phyloP scores from a whole-genome alignment of 2,797 vertebrate species.

The Coracias cyanogaster region DNA sequence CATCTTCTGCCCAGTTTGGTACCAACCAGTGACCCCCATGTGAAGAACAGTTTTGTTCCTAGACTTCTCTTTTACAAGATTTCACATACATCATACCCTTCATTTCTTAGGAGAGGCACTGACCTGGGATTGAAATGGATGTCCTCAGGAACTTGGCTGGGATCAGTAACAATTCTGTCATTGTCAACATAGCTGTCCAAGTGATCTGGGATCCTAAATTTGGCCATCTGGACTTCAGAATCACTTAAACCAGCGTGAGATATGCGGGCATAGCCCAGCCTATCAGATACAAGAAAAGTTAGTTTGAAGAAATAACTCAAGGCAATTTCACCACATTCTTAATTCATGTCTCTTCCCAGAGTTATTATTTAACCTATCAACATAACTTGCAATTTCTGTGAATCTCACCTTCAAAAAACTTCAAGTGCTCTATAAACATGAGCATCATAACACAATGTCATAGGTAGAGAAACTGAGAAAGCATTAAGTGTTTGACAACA shows the following conservation, averaged over 20 bases:
- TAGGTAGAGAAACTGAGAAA: neutral
- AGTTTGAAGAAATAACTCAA: conserved; percentile 13
- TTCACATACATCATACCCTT: neutral
- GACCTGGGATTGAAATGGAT: conserved; percentile 79
- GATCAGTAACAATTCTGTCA: conserved; percentile 71
- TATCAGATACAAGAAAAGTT: conserved; percentile 23
- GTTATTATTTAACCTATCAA: neutral
- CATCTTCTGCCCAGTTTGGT: neutral
- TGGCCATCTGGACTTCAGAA: conserved; percentile 81
- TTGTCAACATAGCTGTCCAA: conserved; percentile 71
- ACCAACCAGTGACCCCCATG: neutral
- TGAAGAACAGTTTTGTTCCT: neutral
- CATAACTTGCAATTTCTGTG: neutral
- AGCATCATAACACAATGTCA: neutral
- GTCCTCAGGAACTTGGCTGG: conserved; percentile 64
- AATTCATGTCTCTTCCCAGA: neutral
- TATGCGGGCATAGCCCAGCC: conserved; percentile 79
- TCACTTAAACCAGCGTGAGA: conserved; percentile 81
- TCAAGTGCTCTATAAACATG: neutral
- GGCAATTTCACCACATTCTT: neutral
- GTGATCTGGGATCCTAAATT: conserved; percentile 78
- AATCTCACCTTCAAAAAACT: conserved; percentile 7
- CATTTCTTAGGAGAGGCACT: conserved; percentile 11
- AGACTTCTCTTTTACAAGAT: neutral
- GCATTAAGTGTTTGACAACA: neutral